Conservation (phyloP, 1,140 invertebrate genomes). For the Hormaphis cornu region DNA sequence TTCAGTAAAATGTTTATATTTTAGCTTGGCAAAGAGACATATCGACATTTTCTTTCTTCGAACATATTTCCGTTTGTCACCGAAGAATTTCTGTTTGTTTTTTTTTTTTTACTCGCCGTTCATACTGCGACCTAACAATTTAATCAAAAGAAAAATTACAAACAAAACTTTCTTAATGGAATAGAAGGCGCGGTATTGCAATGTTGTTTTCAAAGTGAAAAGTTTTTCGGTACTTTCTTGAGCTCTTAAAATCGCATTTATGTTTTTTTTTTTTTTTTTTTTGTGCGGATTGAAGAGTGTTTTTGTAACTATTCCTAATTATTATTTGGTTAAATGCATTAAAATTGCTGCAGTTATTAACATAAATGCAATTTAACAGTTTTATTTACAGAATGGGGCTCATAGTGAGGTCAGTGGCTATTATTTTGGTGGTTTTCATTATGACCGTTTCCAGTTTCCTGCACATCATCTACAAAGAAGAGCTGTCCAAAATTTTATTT, state of each 20-base stretch:
- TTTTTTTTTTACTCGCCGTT: too few relatives aligned
- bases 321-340: too few relatives aligned
- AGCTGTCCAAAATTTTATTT: neutral
- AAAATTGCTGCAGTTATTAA: too few relatives aligned
- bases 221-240: neutral
- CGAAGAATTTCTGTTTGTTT: too few relatives aligned
- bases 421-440: neutral
- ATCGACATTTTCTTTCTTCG: too few relatives aligned
- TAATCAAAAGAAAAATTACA: neutral
- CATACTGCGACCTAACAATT: too few relatives aligned
- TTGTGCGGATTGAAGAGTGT: too few relatives aligned
- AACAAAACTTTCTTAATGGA: constrained; percentile 6
- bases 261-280: too few relatives aligned
- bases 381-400: constrained; percentile 14
- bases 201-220: neutral
- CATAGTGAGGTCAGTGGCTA: neutral
- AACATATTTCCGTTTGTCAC: too few relatives aligned
- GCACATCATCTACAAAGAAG: constrained; percentile 8
- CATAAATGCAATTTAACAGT: neutral
- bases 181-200: neutral
- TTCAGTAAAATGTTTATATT: too few relatives aligned
- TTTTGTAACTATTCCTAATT: too few relatives aligned
- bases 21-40: too few relatives aligned
- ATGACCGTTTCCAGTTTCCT: constrained; percentile 7
- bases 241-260: neutral